These are phyloP conservation scores for Falco novaeseelandiae DNA, from an alignment of 2,797 vertebrate species.

Conservation along the genomic window DNA sequence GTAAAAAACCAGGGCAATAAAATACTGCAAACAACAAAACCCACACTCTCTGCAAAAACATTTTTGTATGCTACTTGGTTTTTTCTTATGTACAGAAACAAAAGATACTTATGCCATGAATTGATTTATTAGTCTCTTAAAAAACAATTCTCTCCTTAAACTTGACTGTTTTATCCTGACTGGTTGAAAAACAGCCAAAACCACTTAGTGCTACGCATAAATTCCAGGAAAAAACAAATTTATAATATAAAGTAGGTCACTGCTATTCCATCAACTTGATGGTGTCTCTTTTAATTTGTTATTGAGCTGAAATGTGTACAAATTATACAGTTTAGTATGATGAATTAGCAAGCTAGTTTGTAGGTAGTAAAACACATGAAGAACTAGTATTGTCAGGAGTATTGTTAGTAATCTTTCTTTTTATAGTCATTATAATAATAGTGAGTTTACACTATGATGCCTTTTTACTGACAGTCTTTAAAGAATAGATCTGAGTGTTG, in stretches of 20 bases:
- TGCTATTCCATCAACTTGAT: background rate
- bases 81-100: background rate
- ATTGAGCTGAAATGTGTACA: background rate
- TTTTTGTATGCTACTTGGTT: background rate
- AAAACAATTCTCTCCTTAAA: background rate
- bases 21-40: background rate
- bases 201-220: background rate
- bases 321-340: background rate
- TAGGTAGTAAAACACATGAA: background rate
- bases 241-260: background rate
- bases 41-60: background rate
- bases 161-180: background rate
- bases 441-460: background rate
- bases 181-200: background rate
- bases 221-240: background rate
- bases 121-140: background rate
- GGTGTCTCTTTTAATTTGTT: conserved; percentile 30
- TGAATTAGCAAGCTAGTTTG: background rate
- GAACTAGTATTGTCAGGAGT: background rate
- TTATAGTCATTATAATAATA: conserved; percentile 1
- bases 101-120: background rate
- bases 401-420: conserved; percentile 12
- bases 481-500: background rate
- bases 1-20: background rate
- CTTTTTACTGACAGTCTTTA: conserved; percentile 3